Evolutionary conservation across 2,797 vertebrate species (phyloP).

Genomic region (Enteromius trimaculatus): DNA sequence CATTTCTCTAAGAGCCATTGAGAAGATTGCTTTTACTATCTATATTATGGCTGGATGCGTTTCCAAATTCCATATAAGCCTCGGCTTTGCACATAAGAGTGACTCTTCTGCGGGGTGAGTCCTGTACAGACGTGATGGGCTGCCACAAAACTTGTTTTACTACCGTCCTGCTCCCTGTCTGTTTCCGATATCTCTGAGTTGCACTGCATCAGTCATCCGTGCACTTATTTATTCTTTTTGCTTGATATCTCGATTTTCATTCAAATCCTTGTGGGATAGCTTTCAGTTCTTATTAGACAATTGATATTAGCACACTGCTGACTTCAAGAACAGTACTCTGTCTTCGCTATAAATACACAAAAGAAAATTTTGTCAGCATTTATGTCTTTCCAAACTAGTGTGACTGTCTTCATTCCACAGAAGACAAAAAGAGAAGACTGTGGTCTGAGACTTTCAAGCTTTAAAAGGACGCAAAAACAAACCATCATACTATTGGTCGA

Average conservation of each 20-base stretch:
- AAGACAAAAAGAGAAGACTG: not conserved
- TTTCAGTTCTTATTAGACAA: slow-evolving; percentile 65
- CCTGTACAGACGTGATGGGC: slow-evolving; percentile 9
- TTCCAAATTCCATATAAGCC: slow-evolving; percentile 42
- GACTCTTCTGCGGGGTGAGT: not conserved
- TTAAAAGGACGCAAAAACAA: not conserved
- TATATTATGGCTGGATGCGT: slow-evolving; percentile 32
- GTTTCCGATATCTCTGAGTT: slow-evolving; percentile 15
- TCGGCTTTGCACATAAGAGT: not conserved
- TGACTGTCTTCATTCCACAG: slow-evolving; percentile 5
- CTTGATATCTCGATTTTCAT: slow-evolving; percentile 53
- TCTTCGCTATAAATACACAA: slow-evolving; percentile 32
- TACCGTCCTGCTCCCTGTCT: not conserved
- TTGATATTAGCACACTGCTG: slow-evolving; percentile 56
- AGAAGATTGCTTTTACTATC: slow-evolving; percentile 43
- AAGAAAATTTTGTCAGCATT: slow-evolving; percentile 8
- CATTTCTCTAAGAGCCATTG: slow-evolving; percentile 21
- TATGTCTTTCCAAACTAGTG: not conserved
- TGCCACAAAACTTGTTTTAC: slow-evolving; percentile 16
- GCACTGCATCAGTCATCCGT: not conserved
- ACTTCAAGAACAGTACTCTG: slow-evolving; percentile 41
- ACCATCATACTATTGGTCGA: not conserved
- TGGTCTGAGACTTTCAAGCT: not conserved
- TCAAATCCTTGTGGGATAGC: slow-evolving; percentile 60
- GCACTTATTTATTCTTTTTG: slow-evolving; percentile 24